Percentiles rank a stretch among this genome's conserved stretches.
Conservation (phyloP, 2,888 invertebrate genomes). For the Drosophila affinis region DNA sequence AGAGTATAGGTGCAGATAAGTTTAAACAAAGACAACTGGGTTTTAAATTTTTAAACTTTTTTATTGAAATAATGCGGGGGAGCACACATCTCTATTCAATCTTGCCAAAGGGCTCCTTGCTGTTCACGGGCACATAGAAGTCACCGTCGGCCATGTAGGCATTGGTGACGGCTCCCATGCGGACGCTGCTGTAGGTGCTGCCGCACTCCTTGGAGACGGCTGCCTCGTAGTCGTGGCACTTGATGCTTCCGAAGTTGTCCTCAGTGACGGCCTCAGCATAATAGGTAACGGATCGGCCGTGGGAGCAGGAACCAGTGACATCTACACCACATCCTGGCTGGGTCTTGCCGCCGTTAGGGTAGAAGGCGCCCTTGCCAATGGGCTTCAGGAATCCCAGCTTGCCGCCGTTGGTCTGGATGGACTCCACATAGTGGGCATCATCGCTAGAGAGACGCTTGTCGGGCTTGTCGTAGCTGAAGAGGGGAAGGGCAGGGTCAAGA, state of each 20-base stretch:
- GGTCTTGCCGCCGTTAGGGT: constrained; percentile 85
- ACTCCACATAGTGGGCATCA: constrained; percentile 82
- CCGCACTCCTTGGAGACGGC: constrained; percentile 73
- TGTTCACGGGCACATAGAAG: constrained; percentile 75
- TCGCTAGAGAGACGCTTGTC: constrained; percentile 63
- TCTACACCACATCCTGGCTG: constrained; percentile 85
- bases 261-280: constrained; percentile 83
- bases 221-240: constrained; percentile 67
- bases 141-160: constrained; percentile 67
- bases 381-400: constrained; percentile 79
- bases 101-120: constrained; percentile 67
- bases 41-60: too few species aligned
- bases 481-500: constrained; percentile 81
- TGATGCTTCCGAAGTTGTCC: constrained; percentile 75
- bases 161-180: constrained; percentile 75
- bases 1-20: too few species aligned
- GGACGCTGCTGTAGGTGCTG: constrained; percentile 59
- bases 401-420: constrained; percentile 82
- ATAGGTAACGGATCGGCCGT: constrained; percentile 83
- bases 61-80: background rate
- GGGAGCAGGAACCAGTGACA: constrained; percentile 83
- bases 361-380: constrained; percentile 84
- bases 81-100: background rate
- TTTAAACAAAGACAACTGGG: too few species aligned
- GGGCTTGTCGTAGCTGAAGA: constrained; percentile 69